Evolutionary conservation across 2,797 vertebrate species (phyloP).

Genomic region (Valencia hispanica): DNA sequence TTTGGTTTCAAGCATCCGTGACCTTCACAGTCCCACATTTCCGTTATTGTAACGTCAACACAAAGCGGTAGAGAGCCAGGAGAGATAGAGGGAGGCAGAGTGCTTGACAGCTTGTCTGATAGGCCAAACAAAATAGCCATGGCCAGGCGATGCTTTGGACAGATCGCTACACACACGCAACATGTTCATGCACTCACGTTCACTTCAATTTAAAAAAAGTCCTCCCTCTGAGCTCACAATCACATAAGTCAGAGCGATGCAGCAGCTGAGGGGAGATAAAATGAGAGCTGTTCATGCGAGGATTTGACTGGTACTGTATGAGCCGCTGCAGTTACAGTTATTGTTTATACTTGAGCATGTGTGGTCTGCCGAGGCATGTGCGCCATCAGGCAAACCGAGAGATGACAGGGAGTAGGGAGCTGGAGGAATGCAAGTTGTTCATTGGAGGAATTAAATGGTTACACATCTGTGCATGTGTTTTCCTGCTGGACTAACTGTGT

Average conservation of each 20-base stretch:
- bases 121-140: constrained; percentile 84
- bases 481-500: constrained; percentile 27
- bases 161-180: constrained; percentile 68
- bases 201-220: constrained; percentile 80
- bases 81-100: constrained; percentile 45
- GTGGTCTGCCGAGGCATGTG: constrained; percentile 38
- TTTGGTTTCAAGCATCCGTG: constrained; percentile 70
- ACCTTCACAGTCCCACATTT: constrained; percentile 81
- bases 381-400: constrained; percentile 60
- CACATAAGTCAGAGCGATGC: constrained; percentile 76
- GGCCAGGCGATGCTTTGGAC: constrained; percentile 80
- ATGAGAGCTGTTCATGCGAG: constrained; percentile 61
- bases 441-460: constrained; percentile 59
- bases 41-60: constrained; percentile 82
- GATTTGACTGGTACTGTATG: constrained; percentile 58
- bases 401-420: constrained; percentile 66
- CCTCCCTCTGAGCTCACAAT: constrained; percentile 78
- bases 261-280: constrained; percentile 63
- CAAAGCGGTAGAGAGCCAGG: constrained; percentile 69
- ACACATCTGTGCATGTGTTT: constrained; percentile 26
- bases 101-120: constrained; percentile 80
- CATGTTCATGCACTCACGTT: constrained; percentile 32
- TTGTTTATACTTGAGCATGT: constrained; percentile 4
- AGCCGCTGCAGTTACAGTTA: constrained; percentile 15
- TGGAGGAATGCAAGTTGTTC: constrained; percentile 58